Base-by-base conservation (phyloP, 2,797 vertebrate genomes). In the Poecile montanus region DNA sequence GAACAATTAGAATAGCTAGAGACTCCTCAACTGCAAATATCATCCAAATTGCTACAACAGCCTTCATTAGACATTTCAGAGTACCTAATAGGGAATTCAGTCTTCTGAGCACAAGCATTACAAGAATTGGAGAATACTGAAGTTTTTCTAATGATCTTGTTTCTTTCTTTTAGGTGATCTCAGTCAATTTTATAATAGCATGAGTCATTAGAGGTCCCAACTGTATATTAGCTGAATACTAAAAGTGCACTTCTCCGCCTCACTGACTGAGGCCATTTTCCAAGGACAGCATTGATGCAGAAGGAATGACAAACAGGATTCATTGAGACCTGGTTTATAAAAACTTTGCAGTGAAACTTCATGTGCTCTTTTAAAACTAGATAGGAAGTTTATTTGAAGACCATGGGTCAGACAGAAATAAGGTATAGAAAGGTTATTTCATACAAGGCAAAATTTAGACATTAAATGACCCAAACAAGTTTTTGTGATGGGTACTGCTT, bases 111-210 rank as follows among this genome's bases (percentile, higher is more conserved):
- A 92, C 72, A 83, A 70, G 9, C 11, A 25, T 71, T 85, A 11
- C 17, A 92, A 58, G n/a, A 50, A 5, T 5, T 36, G 23, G 56
- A 93, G 54, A 92, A 76, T 82, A 62, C 40, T 42, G 76, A 85
- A 30, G 5, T 13, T 84, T 87, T 77, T 61, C 17, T 82, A 82
- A 91, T 61, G 57, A 73, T 78, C 42, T 81, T 58, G 6, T 73
- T 93, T 68, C 63, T 80, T 94, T 93, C 42, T 73, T 97, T 94
- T 68, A 70, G n/a, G 48, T 82, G 60, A 58, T 90, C 32, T 85
- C 73, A 67, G 68, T 76, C 62, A 75, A 47, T 90, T 94, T 50
- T 65, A 70, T 91, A 88, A 85, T 56, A 75, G 42, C 29, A 30
- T 53, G 75, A 83, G 54, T 83, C 76, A 75, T 78, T 81, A 85